A percentile compares a stretch with the other conserved stretches of the same genome.
Conservation (phyloP, 2,113 vertebrate species). For the Poeciliopsis prolifica region DNA sequence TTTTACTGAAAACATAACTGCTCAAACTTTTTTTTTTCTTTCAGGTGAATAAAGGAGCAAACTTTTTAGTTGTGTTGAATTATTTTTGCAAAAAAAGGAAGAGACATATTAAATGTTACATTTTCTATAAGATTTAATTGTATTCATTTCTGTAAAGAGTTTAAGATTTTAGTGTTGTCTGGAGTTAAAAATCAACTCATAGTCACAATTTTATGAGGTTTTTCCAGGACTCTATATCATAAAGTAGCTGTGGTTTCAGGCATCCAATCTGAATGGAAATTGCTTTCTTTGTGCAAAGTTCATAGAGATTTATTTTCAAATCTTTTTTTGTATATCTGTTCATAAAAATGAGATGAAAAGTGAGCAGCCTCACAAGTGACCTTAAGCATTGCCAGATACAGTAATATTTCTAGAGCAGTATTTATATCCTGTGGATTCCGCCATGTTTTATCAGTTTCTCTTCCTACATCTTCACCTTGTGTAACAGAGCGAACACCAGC, state of each 20-base stretch:
- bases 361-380: not conserved
- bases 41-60: too few relatives aligned
- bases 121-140: too few relatives aligned
- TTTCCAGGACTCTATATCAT: not conserved
- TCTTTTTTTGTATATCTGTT: not conserved
- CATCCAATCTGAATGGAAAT: too few relatives aligned
- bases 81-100: too few relatives aligned
- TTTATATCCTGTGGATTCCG: not conserved
- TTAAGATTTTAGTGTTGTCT: too few relatives aligned
- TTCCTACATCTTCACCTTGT: not conserved
- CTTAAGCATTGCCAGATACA: not conserved
- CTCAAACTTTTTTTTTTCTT: too few relatives aligned
- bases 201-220: not conserved
- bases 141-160: too few relatives aligned
- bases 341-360: not conserved
- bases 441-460: conserved; percentile 3
- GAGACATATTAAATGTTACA: too few relatives aligned
- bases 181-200: not conserved
- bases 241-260: not conserved
- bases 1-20: too few relatives aligned
- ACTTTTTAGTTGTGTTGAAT: too few relatives aligned
- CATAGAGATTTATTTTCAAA: too few relatives aligned
- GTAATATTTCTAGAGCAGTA: not conserved
- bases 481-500: not conserved
- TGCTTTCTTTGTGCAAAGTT: too few relatives aligned